Percentiles rank a stretch among this genome's conserved stretches.
Conservation (phyloP, 37 sponge, comb jelly and placozoan genomes). For the Cladorhizidae sp. region DNA sequence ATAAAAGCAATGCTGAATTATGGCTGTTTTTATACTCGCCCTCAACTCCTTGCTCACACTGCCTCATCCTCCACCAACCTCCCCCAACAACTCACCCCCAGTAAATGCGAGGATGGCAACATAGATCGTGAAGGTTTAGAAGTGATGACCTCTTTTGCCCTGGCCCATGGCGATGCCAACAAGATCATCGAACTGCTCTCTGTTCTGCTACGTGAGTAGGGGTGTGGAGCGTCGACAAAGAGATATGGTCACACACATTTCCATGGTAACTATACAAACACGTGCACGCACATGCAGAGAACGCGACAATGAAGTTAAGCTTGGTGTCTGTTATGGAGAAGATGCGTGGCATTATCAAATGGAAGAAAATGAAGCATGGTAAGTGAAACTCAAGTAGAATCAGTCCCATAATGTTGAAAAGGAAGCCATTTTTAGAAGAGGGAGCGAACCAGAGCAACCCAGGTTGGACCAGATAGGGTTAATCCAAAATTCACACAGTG, state of each 20-base stretch:
- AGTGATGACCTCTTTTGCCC: constrained; percentile 47
- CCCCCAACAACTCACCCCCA: background rate
- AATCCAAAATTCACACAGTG: too few relatives aligned
- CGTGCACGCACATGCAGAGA: constrained; percentile 45
- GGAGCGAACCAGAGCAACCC: too few relatives aligned
- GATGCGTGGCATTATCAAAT: constrained; percentile 24
- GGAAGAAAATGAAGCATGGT: constrained; percentile 51
- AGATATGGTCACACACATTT: too few relatives aligned
- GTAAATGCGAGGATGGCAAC: background rate
- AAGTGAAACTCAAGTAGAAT: too few relatives aligned
- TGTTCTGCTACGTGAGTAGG: constrained; percentile 42
- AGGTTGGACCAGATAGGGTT: too few relatives aligned
- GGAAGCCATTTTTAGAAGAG: too few relatives aligned
- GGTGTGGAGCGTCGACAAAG: too few relatives aligned
- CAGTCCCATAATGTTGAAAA: too few relatives aligned
- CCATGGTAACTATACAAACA: too few relatives aligned
- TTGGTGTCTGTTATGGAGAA: constrained; percentile 35
- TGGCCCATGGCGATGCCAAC: constrained; percentile 74
- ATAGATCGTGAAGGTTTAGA: constrained; percentile 43
- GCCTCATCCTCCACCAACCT: background rate
- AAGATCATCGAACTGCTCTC: constrained; percentile 56
- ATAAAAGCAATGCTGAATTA: background rate
- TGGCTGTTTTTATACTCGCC: background rate
- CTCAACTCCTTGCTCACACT: background rate
- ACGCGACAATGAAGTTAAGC: constrained; percentile 21